Base-by-base conservation (phyloP, 2,888 invertebrate genomes). In the Clusia tigrina region DNA sequence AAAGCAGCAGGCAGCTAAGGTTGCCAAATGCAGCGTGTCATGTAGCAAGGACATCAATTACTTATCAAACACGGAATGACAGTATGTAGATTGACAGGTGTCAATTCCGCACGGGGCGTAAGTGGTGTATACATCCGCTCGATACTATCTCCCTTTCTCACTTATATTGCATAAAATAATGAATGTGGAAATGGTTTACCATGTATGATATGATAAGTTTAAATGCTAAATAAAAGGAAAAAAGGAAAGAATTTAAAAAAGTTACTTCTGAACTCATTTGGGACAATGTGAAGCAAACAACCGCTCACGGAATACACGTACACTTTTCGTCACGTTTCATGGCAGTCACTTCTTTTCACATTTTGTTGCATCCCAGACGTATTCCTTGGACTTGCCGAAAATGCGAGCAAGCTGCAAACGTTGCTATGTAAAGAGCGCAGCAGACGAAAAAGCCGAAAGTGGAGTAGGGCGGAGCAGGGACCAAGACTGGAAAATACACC, bases 331-430 rank as follows among this genome's bases (percentile, higher is more conserved):
- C 24, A 42, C 67, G 67, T 67, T 67, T 65, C 60, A 62, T 64
- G 54, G 62, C 65, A 65, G 63, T 65, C 67, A 65, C 67, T 65
- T 12, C 42, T 54, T 62, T 67, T 64, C 65, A 63, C 64, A 60
- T 67, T 67, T 65, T 64, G 63, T 62, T 63, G 61, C 60, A 62
- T 65, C 64, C 67, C 67, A 42, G n/a, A n/a, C 42, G n/a, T n/a
- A 5, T 3, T 42, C 42, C 42, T 15, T 42, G 42, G 42, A 42
- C 42, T 42, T n/a, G 42, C 3, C 42, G n/a, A 5, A 42, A 42
- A 42, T 42, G 42, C 32, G 12, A 6, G 32, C 32, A 12, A 32
- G 32, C 32, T 32, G 32, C 6, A 32, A 32, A 32, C 12, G 6
- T 32, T 32, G 32, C 32, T 32, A 9, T 32, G 12, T 32, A 32